Base-by-base conservation (phyloP, 2,797 vertebrate genomes). In the Pseudochaenichthys georgianus region DNA sequence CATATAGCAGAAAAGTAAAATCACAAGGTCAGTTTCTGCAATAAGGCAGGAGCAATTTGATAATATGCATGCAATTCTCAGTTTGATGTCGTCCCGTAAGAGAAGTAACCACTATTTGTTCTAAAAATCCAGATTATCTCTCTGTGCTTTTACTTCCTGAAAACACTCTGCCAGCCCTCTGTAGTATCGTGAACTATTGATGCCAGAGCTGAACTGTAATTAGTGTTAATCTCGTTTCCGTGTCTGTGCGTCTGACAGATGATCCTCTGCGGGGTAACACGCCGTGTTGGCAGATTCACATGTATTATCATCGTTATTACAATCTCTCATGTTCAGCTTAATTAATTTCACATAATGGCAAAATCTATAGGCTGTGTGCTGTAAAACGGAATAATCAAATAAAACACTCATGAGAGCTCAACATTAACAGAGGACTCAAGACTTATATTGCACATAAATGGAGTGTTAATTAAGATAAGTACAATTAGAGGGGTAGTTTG, bases 131-230 rank as follows among this genome's bases (percentile, higher is more conserved):
- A 66, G 51, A 72, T 67, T 9, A 28, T 69, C 19, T 11, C n/a
- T 53, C 57, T 45, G 28, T 8, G 66, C 1, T 65, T 58, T 78
- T 48, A 57, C 4, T 78, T 64, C 55, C 0, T 65, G 50, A 66
- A 65, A 55, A 45, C 51, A 23, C 54, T 65, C 62, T 68, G 52
- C 19, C 23, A 72, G 70, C 64, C 28, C 55, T 53, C 60, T 53
- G 42, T 78, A 53, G 31, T 13, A 57, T 19, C 58, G 78, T 70
- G 64, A 87, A 72, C 80, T 55, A 45, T 13, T 45, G 75, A 77
- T 71, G 73, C 77, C 52, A 70, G 70, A 15, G 65, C 64, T 81
- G 66, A 84, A 67, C 83, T 83, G 75, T 81, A 89, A 91, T 91
- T 89, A 83, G 21, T 61, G 83, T 70, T 82, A 81, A 89, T 87